Evolutionary conservation across 2,888 invertebrate species (phyloP).

Genomic region (Orchestes rusci): DNA sequence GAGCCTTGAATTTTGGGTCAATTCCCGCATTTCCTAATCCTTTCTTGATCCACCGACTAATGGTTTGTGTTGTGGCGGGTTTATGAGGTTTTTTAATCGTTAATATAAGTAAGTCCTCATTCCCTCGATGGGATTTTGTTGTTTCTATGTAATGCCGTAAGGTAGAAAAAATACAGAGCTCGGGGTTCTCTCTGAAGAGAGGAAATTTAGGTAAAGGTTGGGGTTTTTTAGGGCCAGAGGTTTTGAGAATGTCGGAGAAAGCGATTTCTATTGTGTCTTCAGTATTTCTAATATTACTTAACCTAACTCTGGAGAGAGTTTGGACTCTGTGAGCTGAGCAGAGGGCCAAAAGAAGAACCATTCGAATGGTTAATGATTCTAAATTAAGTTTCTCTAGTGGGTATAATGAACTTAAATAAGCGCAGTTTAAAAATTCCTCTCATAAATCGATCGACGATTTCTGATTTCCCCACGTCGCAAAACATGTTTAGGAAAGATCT

Average conservation of each 20-base stretch:
- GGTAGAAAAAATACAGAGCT: neutral
- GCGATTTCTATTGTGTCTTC: constrained; percentile 4
- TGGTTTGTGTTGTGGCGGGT: too few species aligned
- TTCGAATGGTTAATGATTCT: constrained; percentile 7
- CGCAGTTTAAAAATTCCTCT: constrained; percentile 21
- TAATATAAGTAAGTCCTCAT: constrained; percentile 1
- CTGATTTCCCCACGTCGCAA: constrained; percentile 6
- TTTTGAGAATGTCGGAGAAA: constrained; percentile 11
- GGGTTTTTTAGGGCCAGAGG: constrained; percentile 6
- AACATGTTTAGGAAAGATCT: constrained; percentile 7
- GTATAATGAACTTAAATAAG: constrained; percentile 11
- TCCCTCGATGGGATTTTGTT: neutral
- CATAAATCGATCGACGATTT: constrained; percentile 13
- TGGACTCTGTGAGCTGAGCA: constrained; percentile 8
- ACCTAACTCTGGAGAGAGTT: constrained; percentile 4
- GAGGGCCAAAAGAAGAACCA: constrained; percentile 7
- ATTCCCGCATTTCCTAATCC: neutral
- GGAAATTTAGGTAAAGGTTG: constrained; percentile 2
- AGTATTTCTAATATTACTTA: neutral
- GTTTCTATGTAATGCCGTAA: constrained; percentile 1
- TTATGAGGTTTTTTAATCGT: too few species aligned
- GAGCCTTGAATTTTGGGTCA: constrained; percentile 3
- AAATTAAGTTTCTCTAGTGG: constrained; percentile 21
- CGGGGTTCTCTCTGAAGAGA: neutral
- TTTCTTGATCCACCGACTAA: neutral